Evolutionary conservation across 1,140 invertebrate species (phyloP), one percentile per base, ranked within the genome.

Genomic region (Dufourea novaeangliae): DNA sequence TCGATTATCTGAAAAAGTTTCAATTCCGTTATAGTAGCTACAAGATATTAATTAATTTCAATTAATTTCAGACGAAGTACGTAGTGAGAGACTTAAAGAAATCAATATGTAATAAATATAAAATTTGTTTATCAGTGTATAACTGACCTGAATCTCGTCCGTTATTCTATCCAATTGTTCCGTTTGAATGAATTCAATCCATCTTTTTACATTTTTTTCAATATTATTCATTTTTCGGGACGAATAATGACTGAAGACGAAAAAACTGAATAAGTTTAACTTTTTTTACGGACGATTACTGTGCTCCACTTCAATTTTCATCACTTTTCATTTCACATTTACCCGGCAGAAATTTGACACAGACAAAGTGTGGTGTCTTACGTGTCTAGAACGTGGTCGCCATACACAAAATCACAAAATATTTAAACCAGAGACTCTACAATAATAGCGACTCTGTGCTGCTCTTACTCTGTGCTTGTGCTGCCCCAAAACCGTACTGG

Each of bases 61-160:
- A 20, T 8, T n/a, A 12, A 39, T 25, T 37, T n/a, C n/a, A 46
- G 8, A 37, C 2, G 8, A 54, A 54, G 2, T 12, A 27, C 8
- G 29, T 57, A 44, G 32, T 52, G 29, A 34, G 52, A 69, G 20
- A 76, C 52, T 25, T 4, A 12, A 22, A 70, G 39, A 52, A 27
- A 56, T 2, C n/a, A 17, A 39, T n/a, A 32, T 10, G 29, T 39
- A 6, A 34, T 22, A 34, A 17, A 44, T 27, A 67, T 62, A 12
- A 32, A 74, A 75, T 27, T 22, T 32, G 1, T 14, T 50, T 27
- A 11, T 6, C 50, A 57, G 52, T 34, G 54, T 41, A 56, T 37
- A 32, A 22, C 34, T 17, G 68, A 88, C 86, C 82, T 83, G 68
- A 54, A 88, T 62, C 50, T 76, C 80, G 29, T 80, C 37, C 32